phyloP scores from a whole-genome alignment of 2,888 invertebrate genomes.

The Scaptomyza parva region DNA sequence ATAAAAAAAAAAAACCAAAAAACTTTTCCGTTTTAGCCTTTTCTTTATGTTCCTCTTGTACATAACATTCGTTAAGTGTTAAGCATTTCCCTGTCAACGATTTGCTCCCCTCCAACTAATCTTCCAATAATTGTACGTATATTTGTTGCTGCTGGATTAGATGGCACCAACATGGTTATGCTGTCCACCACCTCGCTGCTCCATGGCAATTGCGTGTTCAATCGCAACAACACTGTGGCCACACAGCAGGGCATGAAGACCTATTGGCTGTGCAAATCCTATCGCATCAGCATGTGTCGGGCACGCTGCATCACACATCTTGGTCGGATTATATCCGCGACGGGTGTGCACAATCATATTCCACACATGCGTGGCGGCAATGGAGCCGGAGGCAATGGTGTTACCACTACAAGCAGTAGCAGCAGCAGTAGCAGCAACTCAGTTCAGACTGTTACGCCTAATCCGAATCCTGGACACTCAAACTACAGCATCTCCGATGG shows the following conservation, averaged over 20 bases:
- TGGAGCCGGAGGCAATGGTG: slow-evolving; percentile 3
- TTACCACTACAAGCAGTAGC: slow-evolving; percentile 1
- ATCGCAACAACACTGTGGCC: slow-evolving; percentile 85
- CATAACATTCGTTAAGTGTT: slow-evolving; percentile 62
- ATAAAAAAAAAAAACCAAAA: slow-evolving; percentile 6
- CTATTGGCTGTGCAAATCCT: slow-evolving; percentile 85
- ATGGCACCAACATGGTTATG: slow-evolving; percentile 85
- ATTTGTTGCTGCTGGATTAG: slow-evolving; percentile 67
- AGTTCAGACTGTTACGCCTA: slow-evolving; percentile 41
- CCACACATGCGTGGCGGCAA: slow-evolving; percentile 83
- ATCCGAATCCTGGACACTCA: slow-evolving; percentile 50
- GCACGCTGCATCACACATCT: slow-evolving; percentile 85
- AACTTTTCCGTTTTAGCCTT: slow-evolving; percentile 23
- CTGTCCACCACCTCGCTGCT: slow-evolving; percentile 85
- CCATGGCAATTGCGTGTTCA: slow-evolving; percentile 85
- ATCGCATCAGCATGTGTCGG: slow-evolving; percentile 85
- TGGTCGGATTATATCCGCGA: slow-evolving; percentile 85
- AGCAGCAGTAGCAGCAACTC: slow-evolving; percentile 10
- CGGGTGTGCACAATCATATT: slow-evolving; percentile 84
- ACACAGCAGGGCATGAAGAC: slow-evolving; percentile 85
- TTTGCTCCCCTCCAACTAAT: slow-evolving; percentile 64
- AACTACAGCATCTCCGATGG: slow-evolving; percentile 54
- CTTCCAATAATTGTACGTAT: slow-evolving; percentile 75
- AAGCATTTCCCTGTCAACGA: slow-evolving; percentile 38
- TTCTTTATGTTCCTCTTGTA: slow-evolving; percentile 45